Conservation (phyloP, 2,888 invertebrate genomes). For the Clistopyga incitator region DNA sequence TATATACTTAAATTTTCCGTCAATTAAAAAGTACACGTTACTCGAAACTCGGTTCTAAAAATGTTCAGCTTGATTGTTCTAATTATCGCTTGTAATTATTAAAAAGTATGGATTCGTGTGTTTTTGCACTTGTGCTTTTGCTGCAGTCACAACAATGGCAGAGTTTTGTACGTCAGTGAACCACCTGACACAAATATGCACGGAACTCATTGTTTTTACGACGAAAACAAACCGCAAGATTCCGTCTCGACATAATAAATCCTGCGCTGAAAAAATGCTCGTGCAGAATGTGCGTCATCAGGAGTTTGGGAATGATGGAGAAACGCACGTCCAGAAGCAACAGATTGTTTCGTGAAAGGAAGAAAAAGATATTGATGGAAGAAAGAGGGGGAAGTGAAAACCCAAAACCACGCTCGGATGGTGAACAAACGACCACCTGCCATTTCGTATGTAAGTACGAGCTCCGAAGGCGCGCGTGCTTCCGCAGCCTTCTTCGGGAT, state of each 20-base stretch:
- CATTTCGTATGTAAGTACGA: constrained; percentile 12
- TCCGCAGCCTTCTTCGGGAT: constrained; percentile 18
- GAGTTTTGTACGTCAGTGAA: neutral
- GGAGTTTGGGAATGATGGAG: constrained; percentile 42
- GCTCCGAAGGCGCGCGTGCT: constrained; percentile 44
- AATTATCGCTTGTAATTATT: too few relatives aligned
- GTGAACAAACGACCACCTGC: constrained; percentile 63
- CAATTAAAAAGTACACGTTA: too few relatives aligned
- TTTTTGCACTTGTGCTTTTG: neutral
- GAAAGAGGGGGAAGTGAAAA: constrained; percentile 38
- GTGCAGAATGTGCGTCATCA: constrained; percentile 27
- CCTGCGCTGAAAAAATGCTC: neutral
- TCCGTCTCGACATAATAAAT: neutral
- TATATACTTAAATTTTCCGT: too few relatives aligned
- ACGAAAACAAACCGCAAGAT: constrained; percentile 34
- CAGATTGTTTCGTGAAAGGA: constrained; percentile 44
- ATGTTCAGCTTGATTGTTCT: too few relatives aligned
- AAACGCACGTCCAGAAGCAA: constrained; percentile 28
- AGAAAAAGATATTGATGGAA: neutral
- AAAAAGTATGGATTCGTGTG: too few relatives aligned
- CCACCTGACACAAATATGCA: constrained; percentile 1
- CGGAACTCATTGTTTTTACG: neutral
- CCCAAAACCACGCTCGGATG: constrained; percentile 34
- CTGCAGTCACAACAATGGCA: neutral
- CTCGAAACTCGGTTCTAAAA: too few relatives aligned